These are phyloP conservation scores for Cathartes aura DNA, from an alignment of 2,113 vertebrate species.

Conservation along the genomic window DNA sequence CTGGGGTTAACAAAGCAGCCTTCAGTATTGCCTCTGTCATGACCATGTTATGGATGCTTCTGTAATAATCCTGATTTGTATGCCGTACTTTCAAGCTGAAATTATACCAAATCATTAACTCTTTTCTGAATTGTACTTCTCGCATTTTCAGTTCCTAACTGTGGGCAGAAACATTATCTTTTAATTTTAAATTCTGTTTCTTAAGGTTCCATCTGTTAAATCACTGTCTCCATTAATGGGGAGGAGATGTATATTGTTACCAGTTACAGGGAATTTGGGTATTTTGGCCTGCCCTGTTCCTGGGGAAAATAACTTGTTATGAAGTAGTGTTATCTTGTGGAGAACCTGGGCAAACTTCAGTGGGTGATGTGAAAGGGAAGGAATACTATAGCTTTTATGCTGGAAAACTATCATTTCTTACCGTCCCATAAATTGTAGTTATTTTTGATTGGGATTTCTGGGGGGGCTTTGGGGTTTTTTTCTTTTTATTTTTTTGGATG, in stretches of 20 bases:
- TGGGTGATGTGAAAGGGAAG: background rate
- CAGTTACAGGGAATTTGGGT: background rate
- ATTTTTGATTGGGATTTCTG: background rate
- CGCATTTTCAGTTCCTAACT: background rate
- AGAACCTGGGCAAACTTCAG: background rate
- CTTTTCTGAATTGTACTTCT: background rate
- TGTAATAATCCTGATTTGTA: background rate
- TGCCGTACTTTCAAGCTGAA: background rate
- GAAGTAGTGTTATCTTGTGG: background rate
- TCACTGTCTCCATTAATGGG: background rate
- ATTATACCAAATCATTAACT: background rate
- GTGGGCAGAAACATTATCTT: background rate
- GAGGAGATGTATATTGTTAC: background rate
- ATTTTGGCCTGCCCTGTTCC: background rate
- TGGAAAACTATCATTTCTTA: background rate
- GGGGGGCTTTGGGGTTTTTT: background rate
- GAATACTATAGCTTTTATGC: background rate
- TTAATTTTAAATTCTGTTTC: background rate
- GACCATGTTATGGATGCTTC: slow-evolving; percentile 18
- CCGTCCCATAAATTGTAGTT: background rate
- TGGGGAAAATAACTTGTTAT: background rate
- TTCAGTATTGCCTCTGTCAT: slow-evolving; percentile 15
- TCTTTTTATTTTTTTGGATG: background rate
- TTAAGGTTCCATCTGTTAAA: background rate
- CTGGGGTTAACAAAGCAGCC: slow-evolving; percentile 26